phyloP scores from a whole-genome alignment of 2,888 invertebrate species.

The Drosophila leonis region DNA sequence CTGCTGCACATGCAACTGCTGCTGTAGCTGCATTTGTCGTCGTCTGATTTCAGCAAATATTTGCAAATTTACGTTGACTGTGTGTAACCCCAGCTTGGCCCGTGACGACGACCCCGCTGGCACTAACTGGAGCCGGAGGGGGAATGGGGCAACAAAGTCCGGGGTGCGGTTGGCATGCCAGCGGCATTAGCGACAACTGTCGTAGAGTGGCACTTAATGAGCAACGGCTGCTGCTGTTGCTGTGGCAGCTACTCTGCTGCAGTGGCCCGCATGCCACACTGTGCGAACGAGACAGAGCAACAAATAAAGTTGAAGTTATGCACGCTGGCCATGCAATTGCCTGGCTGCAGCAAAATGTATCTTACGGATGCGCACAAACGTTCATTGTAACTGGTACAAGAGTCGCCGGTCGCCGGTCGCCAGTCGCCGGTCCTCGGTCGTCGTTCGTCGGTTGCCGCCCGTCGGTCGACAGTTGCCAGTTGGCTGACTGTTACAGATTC shows the following conservation, averaged over 20 bases:
- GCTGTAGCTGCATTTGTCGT: conserved; percentile 52
- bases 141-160: not conserved
- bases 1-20: conserved; percentile 50
- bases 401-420: conserved; percentile 47
- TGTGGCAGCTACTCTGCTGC: conserved; percentile 31
- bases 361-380: conserved; percentile 73
- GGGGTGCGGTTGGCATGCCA: conserved; percentile 47
- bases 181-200: conserved; percentile 79
- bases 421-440: conserved; percentile 28
- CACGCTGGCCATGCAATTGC: conserved; percentile 78
- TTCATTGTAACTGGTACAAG: conserved; percentile 72
- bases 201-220: conserved; percentile 80
- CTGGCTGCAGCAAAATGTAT: conserved; percentile 60
- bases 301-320: conserved; percentile 77
- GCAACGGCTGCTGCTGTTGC: conserved; percentile 69
- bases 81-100: conserved; percentile 71
- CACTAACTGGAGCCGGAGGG: not conserved
- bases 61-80: conserved; percentile 79
- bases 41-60: conserved; percentile 78
- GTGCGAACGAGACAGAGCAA: conserved; percentile 54
- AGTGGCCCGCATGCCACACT: conserved; percentile 75
- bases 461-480: conserved; percentile 50
- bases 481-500: conserved; percentile 71
- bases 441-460: no score
- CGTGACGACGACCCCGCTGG: conserved; percentile 65